Evolutionary conservation across 2,113 vertebrate genomes (phyloP).

Genomic region (Anoura caudifer): DNA sequence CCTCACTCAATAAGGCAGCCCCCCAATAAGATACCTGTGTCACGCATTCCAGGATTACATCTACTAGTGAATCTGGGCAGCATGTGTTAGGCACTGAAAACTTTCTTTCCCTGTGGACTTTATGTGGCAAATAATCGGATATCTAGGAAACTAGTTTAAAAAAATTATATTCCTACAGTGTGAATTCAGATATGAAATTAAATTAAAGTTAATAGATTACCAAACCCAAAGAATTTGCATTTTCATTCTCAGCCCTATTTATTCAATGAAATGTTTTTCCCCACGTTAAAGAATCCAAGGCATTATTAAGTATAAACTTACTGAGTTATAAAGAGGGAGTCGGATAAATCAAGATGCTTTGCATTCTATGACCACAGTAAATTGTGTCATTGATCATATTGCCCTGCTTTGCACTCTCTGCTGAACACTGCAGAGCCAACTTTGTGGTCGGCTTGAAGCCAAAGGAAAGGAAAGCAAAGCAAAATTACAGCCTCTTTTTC

Average conservation of each 20-base stretch:
- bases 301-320: background rate
- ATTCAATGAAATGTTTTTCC: background rate
- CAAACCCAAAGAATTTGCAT: background rate
- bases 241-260: background rate
- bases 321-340: background rate
- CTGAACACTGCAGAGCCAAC: background rate
- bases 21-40: background rate
- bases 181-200: background rate
- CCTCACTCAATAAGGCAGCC: background rate
- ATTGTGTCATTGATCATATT: background rate
- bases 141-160: background rate
- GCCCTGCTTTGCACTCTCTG: background rate
- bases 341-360: constrained; percentile 5
- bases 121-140: background rate
- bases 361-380: background rate
- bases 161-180: background rate
- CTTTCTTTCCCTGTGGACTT: background rate
- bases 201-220: background rate
- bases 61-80: background rate
- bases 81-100: background rate
- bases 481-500: background rate
- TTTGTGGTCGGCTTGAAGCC: background rate
- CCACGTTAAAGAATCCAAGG: background rate
- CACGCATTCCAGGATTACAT: background rate
- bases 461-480: background rate